A percentile compares a stretch with the other conserved stretches of the same genome.
These are phyloP conservation scores for Chromoteleia sp. DNA, from an alignment of 2,888 invertebrate genomes.

Conservation along the genomic window DNA sequence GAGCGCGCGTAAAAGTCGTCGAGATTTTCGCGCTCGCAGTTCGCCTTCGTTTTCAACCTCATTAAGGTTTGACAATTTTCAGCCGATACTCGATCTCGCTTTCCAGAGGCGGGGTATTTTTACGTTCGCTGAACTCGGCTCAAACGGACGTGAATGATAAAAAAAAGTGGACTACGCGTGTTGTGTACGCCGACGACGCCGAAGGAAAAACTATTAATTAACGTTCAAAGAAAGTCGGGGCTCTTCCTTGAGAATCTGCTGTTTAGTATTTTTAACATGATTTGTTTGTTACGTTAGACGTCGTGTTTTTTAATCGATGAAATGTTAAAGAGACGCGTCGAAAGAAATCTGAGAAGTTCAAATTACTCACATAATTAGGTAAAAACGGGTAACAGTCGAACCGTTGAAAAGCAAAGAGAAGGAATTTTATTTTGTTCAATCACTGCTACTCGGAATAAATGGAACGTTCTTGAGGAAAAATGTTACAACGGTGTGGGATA, in stretches of 20 bases:
- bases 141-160: constrained; percentile 20
- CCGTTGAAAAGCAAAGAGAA: too few relatives aligned
- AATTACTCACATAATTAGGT: too few relatives aligned
- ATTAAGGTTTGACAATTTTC: constrained; percentile 10
- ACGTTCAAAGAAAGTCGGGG: constrained; percentile 41
- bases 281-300: neutral
- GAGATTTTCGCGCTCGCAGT: neutral
- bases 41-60: constrained; percentile 19
- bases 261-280: constrained; percentile 19
- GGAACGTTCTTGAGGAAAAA: too few relatives aligned
- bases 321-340: constrained; percentile 10
- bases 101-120: constrained; percentile 29
- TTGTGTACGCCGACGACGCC: constrained; percentile 24
- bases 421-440: too few relatives aligned
- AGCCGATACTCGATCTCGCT: constrained; percentile 18
- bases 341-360: too few relatives aligned
- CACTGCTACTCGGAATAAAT: too few relatives aligned
- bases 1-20: neutral
- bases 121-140: constrained; percentile 18
- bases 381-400: too few relatives aligned
- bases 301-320: constrained; percentile 6
- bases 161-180: constrained; percentile 43
- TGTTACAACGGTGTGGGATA: too few relatives aligned
- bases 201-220: constrained; percentile 51
- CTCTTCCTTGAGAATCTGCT: constrained; percentile 27